phyloP scores from a whole-genome alignment of 92 coral and sea anemone genomes.

The Epizoanthus rinbou region DNA sequence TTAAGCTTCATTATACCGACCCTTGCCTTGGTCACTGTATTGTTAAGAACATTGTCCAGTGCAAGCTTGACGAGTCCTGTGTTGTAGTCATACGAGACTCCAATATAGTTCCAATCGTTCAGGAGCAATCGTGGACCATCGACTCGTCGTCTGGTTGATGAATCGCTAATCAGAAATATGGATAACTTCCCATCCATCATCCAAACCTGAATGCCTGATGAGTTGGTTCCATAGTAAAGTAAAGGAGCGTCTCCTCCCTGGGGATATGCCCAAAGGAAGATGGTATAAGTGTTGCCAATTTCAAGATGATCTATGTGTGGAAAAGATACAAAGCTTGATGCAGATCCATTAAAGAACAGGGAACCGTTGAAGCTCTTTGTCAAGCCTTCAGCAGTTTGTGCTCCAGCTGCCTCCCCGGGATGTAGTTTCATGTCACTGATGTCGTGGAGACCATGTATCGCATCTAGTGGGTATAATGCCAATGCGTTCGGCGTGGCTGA shows the following conservation, averaged over 20 bases:
- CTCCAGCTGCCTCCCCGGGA: slow-evolving; percentile 6
- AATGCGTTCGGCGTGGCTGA: slow-evolving; percentile 19
- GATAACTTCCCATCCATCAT: background rate
- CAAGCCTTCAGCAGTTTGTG: background rate
- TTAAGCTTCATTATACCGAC: slow-evolving; percentile 3
- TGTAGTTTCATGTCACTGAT: slow-evolving; percentile 7
- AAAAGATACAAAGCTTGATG: slow-evolving; percentile 2
- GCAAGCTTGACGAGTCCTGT: background rate
- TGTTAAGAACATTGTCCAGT: background rate
- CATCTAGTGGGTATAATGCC: slow-evolving; percentile 20
- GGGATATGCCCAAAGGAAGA: slow-evolving; percentile 27
- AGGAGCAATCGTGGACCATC: background rate
- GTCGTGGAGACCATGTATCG: background rate
- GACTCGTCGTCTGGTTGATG: background rate
- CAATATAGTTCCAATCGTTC: slow-evolving; percentile 18
- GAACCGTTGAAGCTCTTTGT: background rate
- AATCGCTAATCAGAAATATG: background rate
- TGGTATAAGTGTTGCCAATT: background rate
- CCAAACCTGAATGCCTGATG: slow-evolving; percentile 17
- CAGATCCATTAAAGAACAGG: slow-evolving; percentile 17
- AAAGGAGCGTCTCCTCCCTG: background rate
- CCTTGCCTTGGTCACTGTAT: background rate
- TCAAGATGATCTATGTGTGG: slow-evolving; percentile 9
- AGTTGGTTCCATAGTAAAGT: background rate
- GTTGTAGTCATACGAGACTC: slow-evolving; percentile 8